These are phyloP conservation scores for Philaethria dido DNA, from an alignment of 2,888 invertebrate species.

Conservation along the genomic window DNA sequence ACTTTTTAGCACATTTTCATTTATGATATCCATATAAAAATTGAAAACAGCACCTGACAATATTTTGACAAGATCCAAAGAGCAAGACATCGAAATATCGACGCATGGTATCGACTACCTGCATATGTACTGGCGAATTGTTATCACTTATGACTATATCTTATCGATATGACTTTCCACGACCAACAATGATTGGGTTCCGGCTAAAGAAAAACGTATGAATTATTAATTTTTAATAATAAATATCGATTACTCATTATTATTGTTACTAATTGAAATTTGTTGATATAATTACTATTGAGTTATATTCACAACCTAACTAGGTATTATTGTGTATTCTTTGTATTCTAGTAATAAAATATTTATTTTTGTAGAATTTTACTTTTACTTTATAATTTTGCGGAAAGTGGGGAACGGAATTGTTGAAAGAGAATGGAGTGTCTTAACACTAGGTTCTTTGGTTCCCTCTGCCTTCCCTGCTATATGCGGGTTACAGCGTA, in stretches of 20 bases:
- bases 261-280: not conserved
- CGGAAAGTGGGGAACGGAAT: too few species aligned
- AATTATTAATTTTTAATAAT: conserved; percentile 10
- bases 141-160: conserved; percentile 53
- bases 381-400: too few species aligned
- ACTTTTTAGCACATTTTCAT: not conserved
- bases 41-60: conserved; percentile 61
- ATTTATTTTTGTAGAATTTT: too few species aligned
- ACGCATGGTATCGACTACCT: conserved; percentile 53
- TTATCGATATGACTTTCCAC: conserved; percentile 62
- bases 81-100: conserved; percentile 66
- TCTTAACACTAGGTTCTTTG: too few species aligned
- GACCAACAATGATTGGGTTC: conserved; percentile 44
- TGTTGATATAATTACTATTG: not conserved
- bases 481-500: too few species aligned
- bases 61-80: conserved; percentile 61
- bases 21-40: conserved; percentile 1
- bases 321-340: too few species aligned
- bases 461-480: too few species aligned
- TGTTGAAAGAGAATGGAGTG: too few species aligned
- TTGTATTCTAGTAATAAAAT: too few species aligned
- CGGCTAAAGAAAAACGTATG: conserved; percentile 23
- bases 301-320: not conserved
- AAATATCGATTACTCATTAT: conserved; percentile 2
- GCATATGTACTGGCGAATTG: conserved; percentile 43